Base-by-base conservation (phyloP, 1,140 invertebrate genomes). In the Leptopilina clavipes region DNA sequence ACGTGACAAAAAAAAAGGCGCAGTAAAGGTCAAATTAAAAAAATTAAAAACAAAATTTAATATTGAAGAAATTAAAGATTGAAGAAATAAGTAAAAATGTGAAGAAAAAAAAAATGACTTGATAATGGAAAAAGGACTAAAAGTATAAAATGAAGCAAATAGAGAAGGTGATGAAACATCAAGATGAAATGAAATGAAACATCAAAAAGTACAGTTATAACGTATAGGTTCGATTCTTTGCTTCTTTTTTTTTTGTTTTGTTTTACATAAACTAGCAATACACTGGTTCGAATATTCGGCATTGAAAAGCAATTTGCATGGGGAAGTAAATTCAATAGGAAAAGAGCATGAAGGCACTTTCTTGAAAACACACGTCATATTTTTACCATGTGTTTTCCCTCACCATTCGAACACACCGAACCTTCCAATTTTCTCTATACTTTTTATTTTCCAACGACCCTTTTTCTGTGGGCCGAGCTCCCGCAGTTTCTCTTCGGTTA, bases 281-380 rank as follows among this genome's bases (percentile, higher is more conserved):
- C 22, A 31, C 22, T 25, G 10, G 22, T 37, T 65, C 3, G 22
- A 6, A 9, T n/a, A 31, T 31, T 14, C 22, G 25, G 25, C 59
- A 65, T 22, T 65, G 59, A 65, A 65, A 31, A 12, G 25, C 59
- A 25, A 22, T 31, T 65, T 31, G 25, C 22, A 65, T 37, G 12
- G 22, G 6, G 17, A 43, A 14, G 54, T 74, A 45, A 74, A 74
- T 74, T 70, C 54, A 31, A 17, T 45, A 31, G 40, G 56, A 74
- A 22, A 17, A 52, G 5, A 14, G 45, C 45, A 48, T 48, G 48
- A 52, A 45, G 73, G 56, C 43, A 74, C 73, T 70, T 65, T 31
- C 12, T 65, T 31, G 56, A 31, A 31, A 74, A 31, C 73, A 59
- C 22, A 56, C 56, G 56, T 74, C 56, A 74, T 74, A 74, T 74